phyloP scores from a whole-genome alignment of 2,113 vertebrate genomes.

The Otus sunia region DNA sequence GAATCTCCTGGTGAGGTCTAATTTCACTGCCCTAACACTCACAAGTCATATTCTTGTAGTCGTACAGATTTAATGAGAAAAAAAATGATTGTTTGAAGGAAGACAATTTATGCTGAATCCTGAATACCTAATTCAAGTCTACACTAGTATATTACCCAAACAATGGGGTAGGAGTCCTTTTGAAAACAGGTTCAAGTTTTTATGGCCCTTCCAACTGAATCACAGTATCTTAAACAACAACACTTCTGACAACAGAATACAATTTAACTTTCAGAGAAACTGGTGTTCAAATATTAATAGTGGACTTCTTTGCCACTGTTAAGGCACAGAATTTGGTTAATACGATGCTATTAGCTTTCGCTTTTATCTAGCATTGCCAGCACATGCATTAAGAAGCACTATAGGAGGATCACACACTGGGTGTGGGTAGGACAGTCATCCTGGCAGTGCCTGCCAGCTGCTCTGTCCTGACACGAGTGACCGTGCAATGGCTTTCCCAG shows the following conservation, averaged over 20 bases:
- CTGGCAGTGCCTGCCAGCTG: background rate
- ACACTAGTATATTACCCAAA: background rate
- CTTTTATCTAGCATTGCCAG: background rate
- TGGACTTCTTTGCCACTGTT: rapidly evolving
- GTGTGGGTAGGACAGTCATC: background rate
- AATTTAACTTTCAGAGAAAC: background rate
- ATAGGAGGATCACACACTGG: rapidly evolving
- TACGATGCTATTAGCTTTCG: background rate
- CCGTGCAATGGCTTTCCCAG: rapidly evolving
- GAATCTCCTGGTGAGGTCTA: background rate
- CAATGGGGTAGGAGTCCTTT: background rate
- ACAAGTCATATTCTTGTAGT: background rate
- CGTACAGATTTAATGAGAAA: background rate
- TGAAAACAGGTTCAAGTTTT: background rate
- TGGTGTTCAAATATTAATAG: background rate
- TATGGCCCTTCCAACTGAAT: background rate
- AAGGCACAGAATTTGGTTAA: background rate
- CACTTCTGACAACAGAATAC: background rate
- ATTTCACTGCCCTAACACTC: background rate
- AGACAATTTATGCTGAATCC: background rate
- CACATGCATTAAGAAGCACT: rapidly evolving
- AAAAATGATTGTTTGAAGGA: background rate
- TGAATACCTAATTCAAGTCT: background rate
- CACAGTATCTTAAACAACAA: background rate
- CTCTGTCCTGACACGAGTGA: background rate